These are phyloP conservation scores for Calcarius lapponicus DNA, from an alignment of 2,797 vertebrate species.

Conservation along the genomic window DNA sequence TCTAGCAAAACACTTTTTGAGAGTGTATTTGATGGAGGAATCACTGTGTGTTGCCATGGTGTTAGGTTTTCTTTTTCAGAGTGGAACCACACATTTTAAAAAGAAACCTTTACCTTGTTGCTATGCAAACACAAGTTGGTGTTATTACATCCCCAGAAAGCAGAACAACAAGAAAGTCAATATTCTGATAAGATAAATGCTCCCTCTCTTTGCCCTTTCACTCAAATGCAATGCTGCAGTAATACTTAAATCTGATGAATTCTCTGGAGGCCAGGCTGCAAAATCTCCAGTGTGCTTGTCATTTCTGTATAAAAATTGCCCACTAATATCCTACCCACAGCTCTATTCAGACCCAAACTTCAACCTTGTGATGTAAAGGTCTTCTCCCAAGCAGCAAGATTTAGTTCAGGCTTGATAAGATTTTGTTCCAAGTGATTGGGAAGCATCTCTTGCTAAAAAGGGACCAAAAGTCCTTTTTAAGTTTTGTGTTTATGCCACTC, in stretches of 20 bases:
- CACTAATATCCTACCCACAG: not conserved
- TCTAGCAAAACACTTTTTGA: not conserved
- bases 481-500: not conserved
- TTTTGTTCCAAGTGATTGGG: not conserved
- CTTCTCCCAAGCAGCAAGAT: not conserved
- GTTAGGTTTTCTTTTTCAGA: slow-evolving; percentile 20
- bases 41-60: slow-evolving; percentile 53
- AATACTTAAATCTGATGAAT: not conserved
- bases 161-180: slow-evolving; percentile 35
- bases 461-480: not conserved
- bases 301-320: not conserved
- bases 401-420: not conserved
- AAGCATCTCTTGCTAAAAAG: not conserved
- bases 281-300: not conserved
- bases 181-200: slow-evolving; percentile 42
- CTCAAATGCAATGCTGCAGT: not conserved
- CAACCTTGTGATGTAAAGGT: not conserved
- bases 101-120: slow-evolving; percentile 50
- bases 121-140: slow-evolving; percentile 41
- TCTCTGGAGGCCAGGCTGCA: not conserved
- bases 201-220: slow-evolving; percentile 13
- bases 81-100: slow-evolving; percentile 8
- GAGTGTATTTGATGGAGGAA: slow-evolving; percentile 30
- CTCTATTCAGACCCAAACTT: not conserved
- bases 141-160: slow-evolving; percentile 17